Conservation (phyloP, 2,888 invertebrate genomes). For the Phytoseiulus persimilis region DNA sequence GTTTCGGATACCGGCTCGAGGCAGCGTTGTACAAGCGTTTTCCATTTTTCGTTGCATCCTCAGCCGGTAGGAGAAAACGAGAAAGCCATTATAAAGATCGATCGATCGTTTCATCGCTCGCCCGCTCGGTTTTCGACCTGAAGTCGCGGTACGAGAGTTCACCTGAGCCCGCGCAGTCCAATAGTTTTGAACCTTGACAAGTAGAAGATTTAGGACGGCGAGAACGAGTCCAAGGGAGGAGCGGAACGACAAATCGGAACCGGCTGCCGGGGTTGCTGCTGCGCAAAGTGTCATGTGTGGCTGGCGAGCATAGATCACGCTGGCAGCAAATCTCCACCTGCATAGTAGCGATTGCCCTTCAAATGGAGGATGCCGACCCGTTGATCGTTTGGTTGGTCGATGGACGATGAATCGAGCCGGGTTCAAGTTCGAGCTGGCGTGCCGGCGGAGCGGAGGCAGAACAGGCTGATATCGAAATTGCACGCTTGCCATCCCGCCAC, state of each 20-base stretch:
- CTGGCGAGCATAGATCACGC: neutral
- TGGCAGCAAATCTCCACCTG: slow-evolving; percentile 5
- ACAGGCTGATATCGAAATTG: neutral
- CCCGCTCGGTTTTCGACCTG: too few species aligned
- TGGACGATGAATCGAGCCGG: neutral
- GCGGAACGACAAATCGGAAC: neutral
- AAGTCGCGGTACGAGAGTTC: neutral
- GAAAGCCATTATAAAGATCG: neutral
- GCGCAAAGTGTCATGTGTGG: neutral
- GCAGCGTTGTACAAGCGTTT: neutral
- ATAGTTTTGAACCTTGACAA: neutral
- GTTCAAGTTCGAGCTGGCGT: neutral
- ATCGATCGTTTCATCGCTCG: neutral
- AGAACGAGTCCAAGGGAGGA: neutral
- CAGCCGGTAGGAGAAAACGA: neutral
- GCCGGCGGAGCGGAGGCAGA: neutral
- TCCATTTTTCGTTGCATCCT: neutral
- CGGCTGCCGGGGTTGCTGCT: neutral
- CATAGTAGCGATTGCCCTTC: neutral
- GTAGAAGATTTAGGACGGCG: neutral
- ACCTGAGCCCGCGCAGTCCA: neutral
- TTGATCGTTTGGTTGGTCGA: neutral
- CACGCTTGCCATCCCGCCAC: slow-evolving; percentile 5
- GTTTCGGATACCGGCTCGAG: neutral
- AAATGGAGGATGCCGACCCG: neutral